phyloP scores from a whole-genome alignment of 2,888 invertebrate species.

The Liodrosophila aerea region DNA sequence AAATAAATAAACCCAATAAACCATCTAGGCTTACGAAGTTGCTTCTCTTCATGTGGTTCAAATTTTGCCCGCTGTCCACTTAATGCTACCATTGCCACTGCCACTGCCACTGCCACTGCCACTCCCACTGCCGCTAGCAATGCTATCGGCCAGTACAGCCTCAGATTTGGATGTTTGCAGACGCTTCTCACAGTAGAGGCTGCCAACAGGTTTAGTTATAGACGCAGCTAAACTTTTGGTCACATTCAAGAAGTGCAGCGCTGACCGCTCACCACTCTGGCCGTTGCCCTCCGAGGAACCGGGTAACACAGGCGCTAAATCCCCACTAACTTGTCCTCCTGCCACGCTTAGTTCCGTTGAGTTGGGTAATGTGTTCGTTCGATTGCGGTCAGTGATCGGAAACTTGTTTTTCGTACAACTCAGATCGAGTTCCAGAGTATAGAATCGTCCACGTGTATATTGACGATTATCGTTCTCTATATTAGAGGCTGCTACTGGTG shows the following conservation, averaged over 20 bases:
- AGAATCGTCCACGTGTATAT: conserved; percentile 80
- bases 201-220: conserved; percentile 79
- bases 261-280: too few species aligned
- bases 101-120: not conserved
- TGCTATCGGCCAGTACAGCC: conserved; percentile 62
- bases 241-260: conserved; percentile 51
- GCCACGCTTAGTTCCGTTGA: too few species aligned
- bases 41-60: not conserved
- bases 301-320: too few species aligned
- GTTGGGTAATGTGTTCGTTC: conserved; percentile 33
- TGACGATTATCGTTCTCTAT: conserved; percentile 79
- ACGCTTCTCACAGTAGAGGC: conserved; percentile 82
- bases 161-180: conserved; percentile 82
- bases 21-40: not conserved
- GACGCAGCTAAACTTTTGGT: conserved; percentile 81
- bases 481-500: not conserved
- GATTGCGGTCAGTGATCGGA: conserved; percentile 83
- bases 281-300: too few species aligned
- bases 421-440: conserved; percentile 83
- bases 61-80: conserved; percentile 10
- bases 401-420: conserved; percentile 85
- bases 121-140: conserved; percentile 8
- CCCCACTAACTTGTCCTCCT: too few species aligned
- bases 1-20: too few species aligned
- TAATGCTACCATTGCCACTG: conserved; percentile 18